Evolutionary conservation across 2,113 vertebrate species (phyloP).

Genomic region (Tragelaphus scriptus): DNA sequence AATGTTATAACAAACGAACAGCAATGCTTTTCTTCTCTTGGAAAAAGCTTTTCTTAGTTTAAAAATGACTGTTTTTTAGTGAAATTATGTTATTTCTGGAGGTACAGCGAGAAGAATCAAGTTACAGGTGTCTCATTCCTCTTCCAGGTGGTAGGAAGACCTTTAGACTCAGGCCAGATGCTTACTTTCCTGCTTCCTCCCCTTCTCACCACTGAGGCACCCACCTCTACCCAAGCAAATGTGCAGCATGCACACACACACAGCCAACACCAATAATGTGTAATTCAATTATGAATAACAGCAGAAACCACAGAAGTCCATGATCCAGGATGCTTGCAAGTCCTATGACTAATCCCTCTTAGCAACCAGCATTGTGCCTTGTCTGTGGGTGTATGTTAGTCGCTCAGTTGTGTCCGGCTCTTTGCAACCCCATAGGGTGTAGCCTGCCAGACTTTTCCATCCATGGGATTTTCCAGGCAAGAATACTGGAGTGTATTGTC

Average conservation of each 20-base stretch:
- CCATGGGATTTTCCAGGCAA: background rate
- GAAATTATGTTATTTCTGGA: slow-evolving; percentile 66
- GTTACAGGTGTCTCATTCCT: slow-evolving; percentile 31
- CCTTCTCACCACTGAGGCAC: background rate
- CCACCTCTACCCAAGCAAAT: background rate
- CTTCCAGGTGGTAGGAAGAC: slow-evolving; percentile 46
- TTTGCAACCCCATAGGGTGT: background rate
- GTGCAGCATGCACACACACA: background rate
- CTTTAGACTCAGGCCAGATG: slow-evolving; percentile 20
- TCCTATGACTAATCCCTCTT: background rate
- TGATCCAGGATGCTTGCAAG: background rate
- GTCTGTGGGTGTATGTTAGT: background rate
- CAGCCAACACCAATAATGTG: background rate
- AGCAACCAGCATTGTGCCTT: background rate
- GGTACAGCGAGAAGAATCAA: slow-evolving; percentile 21
- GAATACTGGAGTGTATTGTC: background rate
- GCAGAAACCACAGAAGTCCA: slow-evolving; percentile 5
- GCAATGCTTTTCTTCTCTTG: background rate
- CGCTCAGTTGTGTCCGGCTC: background rate
- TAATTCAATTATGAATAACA: slow-evolving; percentile 6
- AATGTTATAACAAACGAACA: slow-evolving; percentile 58
- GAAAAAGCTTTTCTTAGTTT: slow-evolving; percentile 41
- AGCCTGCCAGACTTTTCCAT: background rate
- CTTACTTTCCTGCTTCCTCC: background rate
- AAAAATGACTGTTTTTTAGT: slow-evolving; percentile 59